A percentile compares a stretch with the other conserved stretches of the same genome.
These are phyloP conservation scores for Nomada ruficornis DNA, from an alignment of 2,888 invertebrate genomes.

Conservation along the genomic window DNA sequence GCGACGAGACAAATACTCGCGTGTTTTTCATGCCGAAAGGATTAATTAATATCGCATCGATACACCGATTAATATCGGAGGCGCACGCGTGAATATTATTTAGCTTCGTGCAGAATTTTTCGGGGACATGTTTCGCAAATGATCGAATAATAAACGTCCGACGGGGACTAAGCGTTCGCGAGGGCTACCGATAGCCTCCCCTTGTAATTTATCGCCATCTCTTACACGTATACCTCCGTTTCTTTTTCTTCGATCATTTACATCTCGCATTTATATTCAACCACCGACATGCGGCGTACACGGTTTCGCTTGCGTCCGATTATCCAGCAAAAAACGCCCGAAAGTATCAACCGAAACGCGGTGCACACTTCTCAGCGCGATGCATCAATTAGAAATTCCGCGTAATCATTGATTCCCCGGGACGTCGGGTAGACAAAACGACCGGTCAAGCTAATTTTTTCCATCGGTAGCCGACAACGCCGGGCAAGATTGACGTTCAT, in stretches of 20 bases:
- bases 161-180: constrained; percentile 17
- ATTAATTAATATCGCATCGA: constrained; percentile 55
- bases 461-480: constrained; percentile 42
- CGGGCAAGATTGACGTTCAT: constrained; percentile 34
- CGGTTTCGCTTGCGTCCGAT: not conserved
- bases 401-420: constrained; percentile 1
- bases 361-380: not conserved
- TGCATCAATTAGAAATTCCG: constrained; percentile 24
- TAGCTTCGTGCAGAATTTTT: not conserved
- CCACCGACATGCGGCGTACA: not conserved
- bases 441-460: constrained; percentile 15
- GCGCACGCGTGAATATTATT: constrained; percentile 24
- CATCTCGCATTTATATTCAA: not conserved
- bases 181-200: constrained; percentile 4
- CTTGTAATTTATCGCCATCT: not conserved
- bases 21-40: constrained; percentile 22
- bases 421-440: constrained; percentile 16
- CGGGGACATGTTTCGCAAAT: constrained; percentile 21
- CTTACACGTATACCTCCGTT: not conserved
- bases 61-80: constrained; percentile 35
- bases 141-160: constrained; percentile 34
- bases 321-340: not conserved
- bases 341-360: not conserved
- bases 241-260: constrained; percentile 4
- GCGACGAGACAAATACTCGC: constrained; percentile 40